Base-by-base conservation (phyloP, 1,140 invertebrate genomes). In the Pissodes strobi region DNA sequence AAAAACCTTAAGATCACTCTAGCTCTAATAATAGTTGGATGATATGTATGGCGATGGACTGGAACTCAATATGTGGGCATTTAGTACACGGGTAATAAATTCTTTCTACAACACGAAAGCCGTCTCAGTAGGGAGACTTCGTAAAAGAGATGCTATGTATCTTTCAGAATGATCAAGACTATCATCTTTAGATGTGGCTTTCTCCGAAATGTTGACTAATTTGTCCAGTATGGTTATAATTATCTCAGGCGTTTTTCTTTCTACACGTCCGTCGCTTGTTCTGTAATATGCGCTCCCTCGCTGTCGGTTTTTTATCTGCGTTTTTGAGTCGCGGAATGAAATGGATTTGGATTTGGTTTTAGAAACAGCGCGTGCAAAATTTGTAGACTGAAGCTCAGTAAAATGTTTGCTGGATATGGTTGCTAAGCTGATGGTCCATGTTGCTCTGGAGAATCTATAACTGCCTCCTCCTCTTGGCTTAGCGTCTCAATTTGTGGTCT, bases 91-190 rank as follows among this genome's bases (percentile, higher is more conserved):
- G n/a, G n/a, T n/a, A n/a, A n/a, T n/a, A n/a, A n/a, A n/a, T n/a
- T n/a, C n/a, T n/a, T n/a, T n/a, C n/a, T n/a, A n/a, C n/a, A 64
- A 23, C 37, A 21, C 15, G 9, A 23, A 25, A 6, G 38, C 18
- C 46, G 12, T 17, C 27, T 43, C 13, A 34, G 15, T 15, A 3
- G 61, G 46, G 1, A 64, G 17, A 25, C 12, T 56, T n/a, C 49
- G 38, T 48, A 64, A 48, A 17, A 57, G 27, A n/a, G 61, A 55
- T 1, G 51, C 39, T 19, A 64, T 64, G 27, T 64, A 64, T 46
- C 13, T 64, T 19, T 41, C 61, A 64, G 57, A 64, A 45, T 46
- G n/a, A 49, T 64, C 53, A 23, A 64, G 59, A 10, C 34, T 21
- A 34, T 64, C 62, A 6, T 58, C 43, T 38, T 64, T 53, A n/a